Percentiles rank a stretch among this genome's conserved stretches.
Conservation (phyloP, 92 coral and sea anemone species). For the Actinostola sp. region DNA sequence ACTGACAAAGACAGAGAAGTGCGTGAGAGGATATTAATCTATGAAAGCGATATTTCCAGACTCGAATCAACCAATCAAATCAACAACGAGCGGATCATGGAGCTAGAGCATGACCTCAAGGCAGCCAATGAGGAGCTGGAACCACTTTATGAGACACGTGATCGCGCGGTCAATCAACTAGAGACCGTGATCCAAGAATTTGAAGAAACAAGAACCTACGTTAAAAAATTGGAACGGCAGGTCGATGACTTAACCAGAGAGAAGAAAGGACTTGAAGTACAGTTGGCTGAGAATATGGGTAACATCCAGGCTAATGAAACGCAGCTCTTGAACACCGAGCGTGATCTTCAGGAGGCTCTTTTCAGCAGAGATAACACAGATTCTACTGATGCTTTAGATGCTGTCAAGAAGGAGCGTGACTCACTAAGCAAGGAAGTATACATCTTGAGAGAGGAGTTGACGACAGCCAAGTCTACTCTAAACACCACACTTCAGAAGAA, state of each 20-base stretch:
- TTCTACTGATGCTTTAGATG: conserved; percentile 62
- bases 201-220: conserved; percentile 54
- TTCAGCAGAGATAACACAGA: conserved; percentile 76
- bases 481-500: conserved; percentile 74
- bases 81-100: conserved; percentile 75
- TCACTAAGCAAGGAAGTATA: conserved; percentile 74
- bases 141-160: conserved; percentile 65
- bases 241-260: conserved; percentile 69
- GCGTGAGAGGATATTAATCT: conserved; percentile 41
- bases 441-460: conserved; percentile 80
- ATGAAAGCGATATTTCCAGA: conserved; percentile 68
- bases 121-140: conserved; percentile 67
- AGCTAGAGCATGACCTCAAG: conserved; percentile 72
- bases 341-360: conserved; percentile 80
- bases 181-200: conserved; percentile 41
- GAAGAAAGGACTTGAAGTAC: conserved; percentile 76
- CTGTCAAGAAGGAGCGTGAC: conserved; percentile 82
- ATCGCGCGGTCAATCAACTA: conserved; percentile 69
- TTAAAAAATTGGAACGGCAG: conserved; percentile 59
- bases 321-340: conserved; percentile 78
- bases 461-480: conserved; percentile 64
- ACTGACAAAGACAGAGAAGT: conserved; percentile 70
- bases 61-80: conserved; percentile 78
- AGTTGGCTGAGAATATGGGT: conserved; percentile 68
- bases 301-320: conserved; percentile 63